Conservation (phyloP, 2,113 vertebrate species). For the Cervus canadensis region DNA sequence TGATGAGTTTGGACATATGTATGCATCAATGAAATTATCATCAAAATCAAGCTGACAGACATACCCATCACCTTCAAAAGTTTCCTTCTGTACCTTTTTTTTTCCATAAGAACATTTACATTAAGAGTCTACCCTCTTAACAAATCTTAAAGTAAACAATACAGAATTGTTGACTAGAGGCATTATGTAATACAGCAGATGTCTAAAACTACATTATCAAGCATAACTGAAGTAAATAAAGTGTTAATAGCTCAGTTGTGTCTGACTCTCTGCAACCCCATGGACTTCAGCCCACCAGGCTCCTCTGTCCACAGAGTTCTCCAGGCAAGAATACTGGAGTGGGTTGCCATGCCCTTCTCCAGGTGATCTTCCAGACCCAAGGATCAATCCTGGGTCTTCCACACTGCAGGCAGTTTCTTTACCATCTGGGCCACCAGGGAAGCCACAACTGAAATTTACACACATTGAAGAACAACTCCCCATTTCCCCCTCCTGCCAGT, state of each 20-base stretch:
- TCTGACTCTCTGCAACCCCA: background rate
- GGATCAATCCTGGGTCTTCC: background rate
- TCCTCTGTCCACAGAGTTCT: background rate
- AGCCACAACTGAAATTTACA: background rate
- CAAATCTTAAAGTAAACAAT: background rate
- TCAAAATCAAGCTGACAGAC: background rate
- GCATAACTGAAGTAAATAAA: background rate
- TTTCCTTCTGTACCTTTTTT: background rate
- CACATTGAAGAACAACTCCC: background rate
- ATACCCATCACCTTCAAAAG: background rate
- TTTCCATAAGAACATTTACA: background rate
- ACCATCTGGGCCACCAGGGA: background rate
- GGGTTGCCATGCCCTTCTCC: background rate
- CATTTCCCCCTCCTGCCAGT: background rate
- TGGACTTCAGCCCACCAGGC: background rate
- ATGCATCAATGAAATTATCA: background rate
- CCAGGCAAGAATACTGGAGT: background rate
- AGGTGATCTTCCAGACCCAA: background rate
- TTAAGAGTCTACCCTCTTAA: background rate
- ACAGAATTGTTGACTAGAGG: background rate
- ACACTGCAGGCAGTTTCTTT: background rate
- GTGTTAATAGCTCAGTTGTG: background rate
- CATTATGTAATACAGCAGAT: background rate
- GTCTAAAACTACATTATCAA: background rate
- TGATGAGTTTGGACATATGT: background rate